Evolutionary conservation across 2,797 vertebrate genomes (phyloP).

Genomic region (Chaunax sp.): DNA sequence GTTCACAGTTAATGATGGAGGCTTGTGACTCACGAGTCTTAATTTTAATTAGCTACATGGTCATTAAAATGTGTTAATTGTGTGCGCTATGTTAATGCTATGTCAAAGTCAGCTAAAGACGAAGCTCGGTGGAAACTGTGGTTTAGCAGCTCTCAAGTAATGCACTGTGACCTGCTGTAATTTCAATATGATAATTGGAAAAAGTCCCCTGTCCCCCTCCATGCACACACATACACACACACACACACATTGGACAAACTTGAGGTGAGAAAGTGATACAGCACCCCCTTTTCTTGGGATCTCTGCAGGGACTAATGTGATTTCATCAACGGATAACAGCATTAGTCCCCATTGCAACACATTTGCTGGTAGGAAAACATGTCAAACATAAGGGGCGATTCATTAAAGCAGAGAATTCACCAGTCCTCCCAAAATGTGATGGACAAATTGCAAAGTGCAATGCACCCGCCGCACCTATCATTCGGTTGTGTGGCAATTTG

Average conservation of each 20-base stretch:
- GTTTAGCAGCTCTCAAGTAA: conserved; percentile 57
- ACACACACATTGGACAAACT: conserved; percentile 20
- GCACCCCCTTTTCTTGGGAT: conserved; percentile 77
- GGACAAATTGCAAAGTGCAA: conserved; percentile 45
- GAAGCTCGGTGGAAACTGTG: conserved; percentile 45
- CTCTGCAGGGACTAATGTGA: conserved; percentile 41
- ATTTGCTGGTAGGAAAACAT: conserved; percentile 32
- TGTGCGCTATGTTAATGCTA: conserved; percentile 69
- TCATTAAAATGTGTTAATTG: conserved; percentile 80
- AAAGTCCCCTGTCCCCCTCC: conserved; percentile 45
- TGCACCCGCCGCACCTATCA: conserved; percentile 19
- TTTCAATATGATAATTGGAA: conserved; percentile 75
- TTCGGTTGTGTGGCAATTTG: conserved; percentile 26
- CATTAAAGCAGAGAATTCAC: conserved; percentile 19
- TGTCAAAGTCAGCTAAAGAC: conserved; percentile 76
- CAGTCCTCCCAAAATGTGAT: conserved; percentile 22
- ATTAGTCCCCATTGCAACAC: conserved; percentile 13
- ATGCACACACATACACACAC: not conserved
- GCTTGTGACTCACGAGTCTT: conserved; percentile 56
- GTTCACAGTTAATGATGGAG: conserved; percentile 50
- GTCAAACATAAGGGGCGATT: conserved; percentile 21
- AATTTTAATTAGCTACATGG: conserved; percentile 73
- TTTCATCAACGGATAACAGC: conserved; percentile 30
- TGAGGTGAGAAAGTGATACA: conserved; percentile 67
- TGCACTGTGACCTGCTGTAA: conserved; percentile 71